Evolutionary conservation across 2,888 invertebrate species (phyloP).

Genomic region (Eupithecia vulgata): DNA sequence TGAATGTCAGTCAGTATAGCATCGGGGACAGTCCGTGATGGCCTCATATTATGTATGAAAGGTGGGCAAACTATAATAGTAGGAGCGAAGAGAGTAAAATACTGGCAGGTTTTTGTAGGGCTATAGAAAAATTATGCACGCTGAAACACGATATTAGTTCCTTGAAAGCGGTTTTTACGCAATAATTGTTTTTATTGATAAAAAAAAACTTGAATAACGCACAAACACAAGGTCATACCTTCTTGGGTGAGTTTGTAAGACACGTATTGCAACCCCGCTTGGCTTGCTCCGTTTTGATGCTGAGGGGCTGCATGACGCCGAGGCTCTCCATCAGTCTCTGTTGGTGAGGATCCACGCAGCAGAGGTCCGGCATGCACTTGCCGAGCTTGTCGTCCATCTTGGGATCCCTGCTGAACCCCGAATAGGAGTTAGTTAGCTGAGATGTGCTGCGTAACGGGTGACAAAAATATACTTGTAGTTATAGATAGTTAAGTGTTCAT

Average conservation of each 20-base stretch:
- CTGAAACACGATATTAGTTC: too few relatives aligned
- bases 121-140: background rate
- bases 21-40: background rate
- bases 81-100: background rate
- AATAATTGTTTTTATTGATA: background rate
- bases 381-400: slow-evolving; percentile 78
- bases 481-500: background rate
- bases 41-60: background rate
- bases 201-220: background rate
- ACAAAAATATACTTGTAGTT: background rate
- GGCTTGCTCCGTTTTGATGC: slow-evolving; percentile 81
- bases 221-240: slow-evolving; percentile 53
- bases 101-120: background rate
- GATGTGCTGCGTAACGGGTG: background rate
- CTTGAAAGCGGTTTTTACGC: background rate
- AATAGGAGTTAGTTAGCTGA: background rate
- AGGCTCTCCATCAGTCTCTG: slow-evolving; percentile 69
- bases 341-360: slow-evolving; percentile 68
- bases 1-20: background rate
- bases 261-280: slow-evolving; percentile 79
- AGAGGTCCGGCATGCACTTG: slow-evolving; percentile 76
- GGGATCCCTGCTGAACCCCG: slow-evolving; percentile 58
- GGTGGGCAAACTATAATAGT: background rate
- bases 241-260: slow-evolving; percentile 77
- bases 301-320: slow-evolving; percentile 77